These are phyloP conservation scores for Leptosomus discolor DNA, from an alignment of 2,113 vertebrate genomes.

Conservation along the genomic window DNA sequence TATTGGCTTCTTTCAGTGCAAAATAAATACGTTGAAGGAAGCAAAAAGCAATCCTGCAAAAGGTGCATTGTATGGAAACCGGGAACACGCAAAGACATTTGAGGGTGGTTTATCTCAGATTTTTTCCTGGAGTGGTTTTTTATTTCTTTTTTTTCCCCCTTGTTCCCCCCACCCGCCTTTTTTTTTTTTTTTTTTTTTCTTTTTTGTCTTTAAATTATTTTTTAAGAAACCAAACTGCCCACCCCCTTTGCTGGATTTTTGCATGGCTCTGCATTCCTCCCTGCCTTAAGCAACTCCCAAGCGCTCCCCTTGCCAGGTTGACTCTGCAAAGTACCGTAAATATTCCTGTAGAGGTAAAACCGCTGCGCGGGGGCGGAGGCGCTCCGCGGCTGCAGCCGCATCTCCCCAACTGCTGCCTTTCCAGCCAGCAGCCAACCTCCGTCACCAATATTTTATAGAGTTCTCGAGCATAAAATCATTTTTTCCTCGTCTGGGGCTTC, in stretches of 20 bases:
- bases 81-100: neutral
- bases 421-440: neutral
- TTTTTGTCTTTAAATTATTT: neutral
- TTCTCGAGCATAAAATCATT: neutral
- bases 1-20: neutral
- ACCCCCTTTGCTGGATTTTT: neutral
- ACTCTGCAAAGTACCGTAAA: slow-evolving; percentile 41
- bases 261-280: neutral
- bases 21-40: neutral
- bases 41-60: neutral
- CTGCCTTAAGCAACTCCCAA: slow-evolving; percentile 2
- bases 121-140: neutral
- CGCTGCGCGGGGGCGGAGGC: neutral
- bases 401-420: neutral
- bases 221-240: neutral
- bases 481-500: neutral
- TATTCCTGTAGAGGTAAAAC: slow-evolving; percentile 33
- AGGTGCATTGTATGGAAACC: neutral
- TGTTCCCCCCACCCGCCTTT: rapidly evolving
- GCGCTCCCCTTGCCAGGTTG: neutral
- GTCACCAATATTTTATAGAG: neutral
- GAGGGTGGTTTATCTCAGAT: neutral
- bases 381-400: neutral
- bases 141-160: neutral
- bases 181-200: neutral